Evolutionary conservation across 2,888 invertebrate genomes (phyloP), one percentile per base, ranked within the genome.

Genomic region (Perizoma affinitatum): DNA sequence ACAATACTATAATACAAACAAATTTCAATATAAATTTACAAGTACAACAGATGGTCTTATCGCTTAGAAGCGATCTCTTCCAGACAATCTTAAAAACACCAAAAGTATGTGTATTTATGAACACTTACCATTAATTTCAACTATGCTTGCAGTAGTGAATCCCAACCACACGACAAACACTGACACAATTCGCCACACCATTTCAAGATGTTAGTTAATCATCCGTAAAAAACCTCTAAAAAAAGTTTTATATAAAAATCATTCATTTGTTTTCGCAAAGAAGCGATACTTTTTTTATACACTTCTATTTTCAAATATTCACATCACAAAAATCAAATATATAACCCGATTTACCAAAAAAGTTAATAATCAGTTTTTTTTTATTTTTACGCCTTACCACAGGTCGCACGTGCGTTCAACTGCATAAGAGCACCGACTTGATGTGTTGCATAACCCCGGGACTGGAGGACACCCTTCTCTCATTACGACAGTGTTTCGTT

Each of bases 61-160:
- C 22, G 22, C 22, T 22, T 1, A 22, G 22, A 22, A 22, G 22
- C 3, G 22, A 22, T 22, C 22, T 3, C 1, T 22, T 22, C 22
- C 1, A n/a, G n/a, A n/a, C n/a, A 22, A 22, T 3, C 22, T 22
- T 22, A 22, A 22, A 22, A 22, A 22, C 22, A 22, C 3, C 22
- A 22, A 22, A 22, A 22, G 22, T 22, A 22, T 22, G 22, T 22
- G 22, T 22, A 22, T 22, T 22, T 2, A 2, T 22, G 6, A 33
- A 36, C 42, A 72, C 78, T 74, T 42, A 78, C 78, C 78, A 64
- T 79, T 76, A 51, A 78, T 64, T 53, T 76, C 68, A 43, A 79
- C 69, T 49, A 75, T 67, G 62, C 76, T 78, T 10, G 63, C 68
- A 1, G 60, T 34, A 58, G 61, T 63, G 34, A 64, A 57, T 63